Percentiles rank a stretch among this genome's conserved stretches.
Conservation (phyloP, 2,888 invertebrate species). For the Gastrophysa polygoni region DNA sequence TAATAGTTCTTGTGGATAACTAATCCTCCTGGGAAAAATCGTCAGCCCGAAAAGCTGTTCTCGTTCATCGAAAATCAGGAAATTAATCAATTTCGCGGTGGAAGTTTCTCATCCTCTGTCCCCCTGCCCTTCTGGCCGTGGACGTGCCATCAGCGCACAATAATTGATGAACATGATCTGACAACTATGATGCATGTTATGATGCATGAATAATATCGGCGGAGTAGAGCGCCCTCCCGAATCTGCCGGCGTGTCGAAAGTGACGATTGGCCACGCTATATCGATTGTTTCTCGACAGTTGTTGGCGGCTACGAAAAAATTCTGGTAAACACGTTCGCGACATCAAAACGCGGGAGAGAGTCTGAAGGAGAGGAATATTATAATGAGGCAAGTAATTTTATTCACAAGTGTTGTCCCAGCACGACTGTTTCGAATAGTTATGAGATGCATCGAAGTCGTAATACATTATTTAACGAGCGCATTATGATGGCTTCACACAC, state of each 20-base stretch:
- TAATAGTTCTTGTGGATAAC: too few relatives aligned
- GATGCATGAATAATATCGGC: conserved; percentile 36
- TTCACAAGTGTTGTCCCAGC: too few relatives aligned
- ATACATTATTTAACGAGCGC: too few relatives aligned
- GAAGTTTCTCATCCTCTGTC: conserved; percentile 26
- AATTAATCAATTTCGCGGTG: conserved; percentile 25
- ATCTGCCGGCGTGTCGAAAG: conserved; percentile 30
- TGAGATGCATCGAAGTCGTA: too few relatives aligned
- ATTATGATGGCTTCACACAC: too few relatives aligned
- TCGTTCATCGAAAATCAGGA: background rate
- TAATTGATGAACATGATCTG: conserved; percentile 37
- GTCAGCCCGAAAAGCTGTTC: background rate
- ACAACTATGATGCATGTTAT: conserved; percentile 38
- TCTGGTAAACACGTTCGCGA: background rate
- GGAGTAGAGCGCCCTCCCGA: conserved; percentile 2
- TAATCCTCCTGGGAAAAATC: background rate
- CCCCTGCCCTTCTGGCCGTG: conserved; percentile 26
- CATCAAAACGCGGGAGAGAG: background rate
- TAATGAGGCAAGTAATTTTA: too few relatives aligned
- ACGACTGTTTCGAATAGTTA: too few relatives aligned
- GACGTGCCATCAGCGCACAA: conserved; percentile 18
- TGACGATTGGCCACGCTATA: conserved; percentile 34
- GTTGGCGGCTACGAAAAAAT: conserved; percentile 18
- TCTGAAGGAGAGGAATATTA: too few relatives aligned
- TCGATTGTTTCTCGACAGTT: conserved; percentile 26